Conservation (phyloP, 2,797 vertebrate species). For the Sebastes elongatus region DNA sequence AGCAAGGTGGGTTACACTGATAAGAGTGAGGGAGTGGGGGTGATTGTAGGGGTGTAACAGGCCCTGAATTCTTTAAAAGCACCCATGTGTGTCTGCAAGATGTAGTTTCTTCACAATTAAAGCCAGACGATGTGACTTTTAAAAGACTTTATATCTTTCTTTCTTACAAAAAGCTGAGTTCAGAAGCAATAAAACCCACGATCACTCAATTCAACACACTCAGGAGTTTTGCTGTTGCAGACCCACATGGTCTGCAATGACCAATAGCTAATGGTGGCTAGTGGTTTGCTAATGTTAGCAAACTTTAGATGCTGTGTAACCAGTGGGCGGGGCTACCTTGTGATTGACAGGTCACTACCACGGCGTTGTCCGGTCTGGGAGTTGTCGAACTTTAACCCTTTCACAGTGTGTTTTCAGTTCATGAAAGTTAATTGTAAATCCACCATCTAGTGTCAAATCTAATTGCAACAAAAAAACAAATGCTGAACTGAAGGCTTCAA, state of each 20-base stretch:
- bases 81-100: neutral
- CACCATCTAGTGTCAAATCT: too few relatives aligned
- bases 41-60: neutral
- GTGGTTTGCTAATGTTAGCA: neutral
- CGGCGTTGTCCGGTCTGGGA: too few relatives aligned
- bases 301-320: neutral
- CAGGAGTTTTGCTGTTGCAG: neutral
- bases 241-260: neutral
- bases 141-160: neutral
- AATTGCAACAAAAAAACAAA: too few relatives aligned
- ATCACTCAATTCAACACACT: neutral
- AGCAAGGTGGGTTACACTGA: conserved; percentile 84
- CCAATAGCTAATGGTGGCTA: neutral
- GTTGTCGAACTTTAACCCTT: too few relatives aligned
- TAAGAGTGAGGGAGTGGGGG: neutral
- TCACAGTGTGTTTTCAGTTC: too few relatives aligned
- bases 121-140: fast-evolving
- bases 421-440: too few relatives aligned
- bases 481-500: too few relatives aligned
- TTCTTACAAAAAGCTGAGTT: neutral
- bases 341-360: too few relatives aligned
- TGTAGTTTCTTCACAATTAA: neutral
- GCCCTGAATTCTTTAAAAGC: neutral
- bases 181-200: neutral
- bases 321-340: too few relatives aligned